Base-by-base conservation (phyloP, 2,113 vertebrate genomes). In the Sceloporus tristichus region DNA sequence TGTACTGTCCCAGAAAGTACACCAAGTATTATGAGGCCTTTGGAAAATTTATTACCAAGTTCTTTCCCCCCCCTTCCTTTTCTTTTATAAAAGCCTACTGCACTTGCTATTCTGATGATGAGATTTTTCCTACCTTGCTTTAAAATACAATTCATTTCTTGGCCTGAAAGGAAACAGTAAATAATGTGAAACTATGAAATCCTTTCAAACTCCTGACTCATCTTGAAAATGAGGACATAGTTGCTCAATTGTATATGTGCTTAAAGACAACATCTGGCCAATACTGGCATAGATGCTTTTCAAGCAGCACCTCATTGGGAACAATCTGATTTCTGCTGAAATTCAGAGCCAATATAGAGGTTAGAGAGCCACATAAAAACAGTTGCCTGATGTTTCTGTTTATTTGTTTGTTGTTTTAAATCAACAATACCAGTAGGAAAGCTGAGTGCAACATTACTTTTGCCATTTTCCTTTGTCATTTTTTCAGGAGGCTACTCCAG, bases 101-200 rank as follows among this genome's bases (percentile, higher is more conserved):
- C 10, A 29, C 25, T 65, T 77, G 84, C 73, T 73, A 85, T 25
- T 29, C 38, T 74, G 48, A 71, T 85, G 83, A 77, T 77, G 76
- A 42, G 27, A 70, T 79, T 86, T 86, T 86, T 70, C 85, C 85
- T 86, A 79, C 76, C 18, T 86, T 19, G 79, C 29, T 34, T 79
- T 68, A 86, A 79, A 79, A 77, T 79, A 86, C 42, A 86, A 70
- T 86, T 70, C 85, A 86, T 86, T 79, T 62, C 42, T 79, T 86
- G 76, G 75, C 85, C 42, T 48, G 38, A 79, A 70, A 78, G 75
- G 76, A 75, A 79, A 86, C 48, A 29, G 76, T 70, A 85, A 85
- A 85, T 79, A 86, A 70, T 56, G 76, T 79, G 75, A 68, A 86
- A 68, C 79, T 70, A 70, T 79, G 62, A 53, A 68, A 29, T 54